Evolutionary conservation across 2,888 invertebrate species (phyloP).

Genomic region (Theristus sp.): DNA sequence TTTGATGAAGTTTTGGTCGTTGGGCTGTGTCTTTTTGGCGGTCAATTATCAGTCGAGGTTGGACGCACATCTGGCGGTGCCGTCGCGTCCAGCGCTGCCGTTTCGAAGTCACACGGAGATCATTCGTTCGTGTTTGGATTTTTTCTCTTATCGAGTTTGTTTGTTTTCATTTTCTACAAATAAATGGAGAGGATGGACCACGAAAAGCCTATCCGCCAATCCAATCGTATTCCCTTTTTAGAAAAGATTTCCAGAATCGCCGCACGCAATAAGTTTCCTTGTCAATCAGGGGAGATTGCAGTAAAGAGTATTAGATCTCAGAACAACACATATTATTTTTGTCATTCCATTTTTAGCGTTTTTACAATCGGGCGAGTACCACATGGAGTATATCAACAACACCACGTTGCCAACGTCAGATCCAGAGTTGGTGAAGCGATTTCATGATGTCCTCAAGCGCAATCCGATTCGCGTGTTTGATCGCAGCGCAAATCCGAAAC

Average conservation of each 20-base stretch:
- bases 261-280: too few relatives aligned
- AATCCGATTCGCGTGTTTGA: not conserved
- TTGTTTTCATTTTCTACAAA: too few relatives aligned
- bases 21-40: not conserved
- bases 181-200: too few relatives aligned
- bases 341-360: not conserved
- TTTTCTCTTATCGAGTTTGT: not conserved
- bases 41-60: not conserved
- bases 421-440: not conserved
- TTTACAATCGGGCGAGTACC: not conserved
- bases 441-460: not conserved
- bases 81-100: not conserved
- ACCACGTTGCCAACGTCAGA: not conserved
- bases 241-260: too few relatives aligned
- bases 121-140: not conserved
- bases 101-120: not conserved
- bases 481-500: not conserved
- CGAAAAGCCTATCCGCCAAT: too few relatives aligned
- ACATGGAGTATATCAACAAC: not conserved
- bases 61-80: not conserved
- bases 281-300: too few relatives aligned
- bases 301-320: not conserved
- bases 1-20: not conserved
- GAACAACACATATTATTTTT: too few relatives aligned
- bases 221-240: too few relatives aligned